Conservation (phyloP, 2,888 invertebrate species). For the Antitype chi region DNA sequence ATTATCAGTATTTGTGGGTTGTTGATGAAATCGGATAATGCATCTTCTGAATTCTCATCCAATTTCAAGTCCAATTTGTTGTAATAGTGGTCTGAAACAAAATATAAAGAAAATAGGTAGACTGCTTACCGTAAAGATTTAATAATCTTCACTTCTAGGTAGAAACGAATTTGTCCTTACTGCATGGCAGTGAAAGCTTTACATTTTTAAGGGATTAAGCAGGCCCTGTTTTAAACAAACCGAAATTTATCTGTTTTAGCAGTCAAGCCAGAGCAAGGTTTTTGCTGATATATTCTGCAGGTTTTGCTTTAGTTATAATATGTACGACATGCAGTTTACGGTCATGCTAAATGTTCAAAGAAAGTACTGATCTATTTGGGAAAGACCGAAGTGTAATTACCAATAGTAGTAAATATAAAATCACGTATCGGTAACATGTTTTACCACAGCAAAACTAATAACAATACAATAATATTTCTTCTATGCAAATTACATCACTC, state of each 20-base stretch:
- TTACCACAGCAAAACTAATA: background rate
- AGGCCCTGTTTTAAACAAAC: background rate
- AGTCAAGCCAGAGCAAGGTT: background rate
- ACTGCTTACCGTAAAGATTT: background rate
- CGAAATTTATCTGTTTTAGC: background rate
- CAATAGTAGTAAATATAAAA: constrained; percentile 57
- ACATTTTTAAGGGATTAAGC: background rate
- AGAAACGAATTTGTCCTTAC: background rate
- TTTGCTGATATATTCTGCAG: background rate
- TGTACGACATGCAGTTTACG: background rate
- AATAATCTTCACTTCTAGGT: too few relatives aligned
- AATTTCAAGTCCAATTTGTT: constrained; percentile 71
- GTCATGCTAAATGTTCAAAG: background rate
- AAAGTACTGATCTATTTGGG: background rate
- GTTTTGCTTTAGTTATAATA: background rate
- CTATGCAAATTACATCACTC: constrained; percentile 1
- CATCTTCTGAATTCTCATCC: constrained; percentile 76
- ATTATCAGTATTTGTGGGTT: constrained; percentile 81
- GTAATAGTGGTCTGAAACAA: constrained; percentile 81
- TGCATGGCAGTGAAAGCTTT: background rate
- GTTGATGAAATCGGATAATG: constrained; percentile 82
- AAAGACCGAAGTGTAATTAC: constrained; percentile 36
- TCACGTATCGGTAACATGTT: constrained; percentile 52
- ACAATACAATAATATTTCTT: background rate
- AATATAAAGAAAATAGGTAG: background rate